These are phyloP conservation scores for Cervus canadensis DNA, from an alignment of 2,113 vertebrate species.

Conservation along the genomic window DNA sequence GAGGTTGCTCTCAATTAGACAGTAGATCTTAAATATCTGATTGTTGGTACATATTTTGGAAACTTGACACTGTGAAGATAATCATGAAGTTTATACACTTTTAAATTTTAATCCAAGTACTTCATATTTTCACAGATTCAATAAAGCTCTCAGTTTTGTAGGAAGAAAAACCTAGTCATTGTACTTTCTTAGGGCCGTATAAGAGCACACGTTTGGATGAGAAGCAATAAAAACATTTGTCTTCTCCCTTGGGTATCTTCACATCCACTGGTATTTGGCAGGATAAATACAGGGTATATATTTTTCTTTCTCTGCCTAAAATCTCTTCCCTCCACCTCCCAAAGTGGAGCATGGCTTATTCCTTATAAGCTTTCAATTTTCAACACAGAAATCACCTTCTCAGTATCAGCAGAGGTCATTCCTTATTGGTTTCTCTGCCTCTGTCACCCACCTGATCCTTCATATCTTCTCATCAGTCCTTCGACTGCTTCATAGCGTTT, in stretches of 20 bases:
- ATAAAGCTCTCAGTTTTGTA: neutral
- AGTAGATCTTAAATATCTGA: neutral
- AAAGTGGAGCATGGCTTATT: neutral
- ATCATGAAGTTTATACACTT: neutral
- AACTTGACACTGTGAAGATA: neutral
- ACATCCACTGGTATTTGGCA: neutral
- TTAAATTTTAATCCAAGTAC: neutral
- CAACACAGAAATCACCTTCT: neutral
- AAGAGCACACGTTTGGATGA: neutral
- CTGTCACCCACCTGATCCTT: neutral
- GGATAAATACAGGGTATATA: neutral
- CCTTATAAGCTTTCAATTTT: neutral
- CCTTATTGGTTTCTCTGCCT: neutral
- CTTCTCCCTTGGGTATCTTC: neutral
- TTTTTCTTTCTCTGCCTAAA: neutral
- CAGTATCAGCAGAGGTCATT: too few relatives aligned
- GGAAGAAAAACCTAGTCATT: neutral
- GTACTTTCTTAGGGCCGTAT: fast-evolving
- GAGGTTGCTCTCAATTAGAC: neutral
- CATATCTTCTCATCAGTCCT: neutral
- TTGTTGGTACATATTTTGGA: neutral
- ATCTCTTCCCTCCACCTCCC: neutral
- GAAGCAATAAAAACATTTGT: neutral
- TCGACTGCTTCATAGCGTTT: neutral
- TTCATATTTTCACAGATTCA: neutral